Evolutionary conservation across 2,797 vertebrate species (phyloP).

Genomic region (Botia almorhae): DNA sequence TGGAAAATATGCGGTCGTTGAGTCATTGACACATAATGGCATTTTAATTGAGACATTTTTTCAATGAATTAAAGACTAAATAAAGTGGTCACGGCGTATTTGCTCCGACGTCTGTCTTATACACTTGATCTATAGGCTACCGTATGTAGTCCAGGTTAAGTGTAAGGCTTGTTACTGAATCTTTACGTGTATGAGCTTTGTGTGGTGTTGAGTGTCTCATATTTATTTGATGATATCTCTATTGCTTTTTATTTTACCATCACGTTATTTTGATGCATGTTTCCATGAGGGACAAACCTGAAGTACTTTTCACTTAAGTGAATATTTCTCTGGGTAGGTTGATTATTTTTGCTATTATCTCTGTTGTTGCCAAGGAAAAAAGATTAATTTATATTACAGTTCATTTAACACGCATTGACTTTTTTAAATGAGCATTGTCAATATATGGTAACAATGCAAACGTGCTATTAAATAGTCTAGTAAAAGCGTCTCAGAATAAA

Average conservation of each 20-base stretch:
- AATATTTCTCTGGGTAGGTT: neutral
- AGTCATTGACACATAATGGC: neutral
- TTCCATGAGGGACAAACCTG: too few species aligned
- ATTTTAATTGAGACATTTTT: constrained; percentile 5
- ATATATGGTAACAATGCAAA: neutral
- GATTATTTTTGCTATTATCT: neutral
- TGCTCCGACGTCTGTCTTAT: neutral
- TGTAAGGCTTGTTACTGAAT: neutral
- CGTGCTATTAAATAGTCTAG: neutral
- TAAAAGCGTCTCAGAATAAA: neutral
- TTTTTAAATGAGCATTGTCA: neutral
- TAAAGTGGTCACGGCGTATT: neutral
- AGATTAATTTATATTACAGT: neutral
- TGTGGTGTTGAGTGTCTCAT: too few species aligned
- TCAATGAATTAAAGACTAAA: neutral
- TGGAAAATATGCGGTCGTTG: neutral
- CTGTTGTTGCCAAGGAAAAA: neutral
- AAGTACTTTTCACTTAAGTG: neutral
- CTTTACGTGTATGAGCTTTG: neutral
- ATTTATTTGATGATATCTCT: too few species aligned
- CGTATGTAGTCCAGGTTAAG: neutral
- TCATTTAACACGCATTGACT: neutral
- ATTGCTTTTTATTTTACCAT: too few species aligned
- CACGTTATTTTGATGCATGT: too few species aligned
- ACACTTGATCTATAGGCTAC: neutral